These are phyloP conservation scores for Lochmaea capreae DNA, from an alignment of 2,888 invertebrate species.

Conservation along the genomic window DNA sequence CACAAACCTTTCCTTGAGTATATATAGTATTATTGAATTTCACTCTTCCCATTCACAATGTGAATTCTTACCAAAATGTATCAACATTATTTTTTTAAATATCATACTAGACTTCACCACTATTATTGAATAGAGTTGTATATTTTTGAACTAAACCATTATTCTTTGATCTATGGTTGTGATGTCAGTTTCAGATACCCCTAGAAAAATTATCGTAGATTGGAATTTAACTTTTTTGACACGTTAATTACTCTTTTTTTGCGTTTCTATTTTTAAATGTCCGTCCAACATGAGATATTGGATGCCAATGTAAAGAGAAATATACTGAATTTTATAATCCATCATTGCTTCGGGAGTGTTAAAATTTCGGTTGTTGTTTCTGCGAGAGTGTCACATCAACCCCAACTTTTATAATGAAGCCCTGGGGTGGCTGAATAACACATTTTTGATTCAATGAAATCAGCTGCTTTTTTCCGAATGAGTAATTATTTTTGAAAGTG, in stretches of 20 bases:
- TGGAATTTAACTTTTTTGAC: conserved; percentile 24
- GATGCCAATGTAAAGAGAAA: conserved; percentile 14
- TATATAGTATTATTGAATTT: too few species aligned
- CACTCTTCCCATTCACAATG: too few species aligned
- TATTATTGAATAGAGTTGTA: too few species aligned
- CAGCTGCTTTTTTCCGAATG: not conserved
- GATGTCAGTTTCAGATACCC: conserved; percentile 12
- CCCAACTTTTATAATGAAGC: not conserved
- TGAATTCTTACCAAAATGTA: too few species aligned
- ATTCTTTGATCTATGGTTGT: conserved; percentile 16
- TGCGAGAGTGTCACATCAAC: not conserved
- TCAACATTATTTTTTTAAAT: too few species aligned
- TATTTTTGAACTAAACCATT: too few species aligned
- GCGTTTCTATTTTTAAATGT: conserved; percentile 23
- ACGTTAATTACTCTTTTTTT: conserved; percentile 40
- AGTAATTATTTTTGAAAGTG: not conserved
- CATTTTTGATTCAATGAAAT: not conserved
- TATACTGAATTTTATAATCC: conserved; percentile 6
- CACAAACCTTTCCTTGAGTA: too few species aligned
- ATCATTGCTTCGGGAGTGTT: conserved; percentile 6
- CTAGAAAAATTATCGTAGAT: conserved; percentile 6
- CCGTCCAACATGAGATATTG: conserved; percentile 20
- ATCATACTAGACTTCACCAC: too few species aligned
- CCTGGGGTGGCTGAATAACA: not conserved
- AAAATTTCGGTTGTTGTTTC: not conserved